Percentiles rank a stretch among this genome's conserved stretches.
Evolutionary conservation across 23 tunicate genomes (phyloP).

Genomic region (Ciona savignyi): DNA sequence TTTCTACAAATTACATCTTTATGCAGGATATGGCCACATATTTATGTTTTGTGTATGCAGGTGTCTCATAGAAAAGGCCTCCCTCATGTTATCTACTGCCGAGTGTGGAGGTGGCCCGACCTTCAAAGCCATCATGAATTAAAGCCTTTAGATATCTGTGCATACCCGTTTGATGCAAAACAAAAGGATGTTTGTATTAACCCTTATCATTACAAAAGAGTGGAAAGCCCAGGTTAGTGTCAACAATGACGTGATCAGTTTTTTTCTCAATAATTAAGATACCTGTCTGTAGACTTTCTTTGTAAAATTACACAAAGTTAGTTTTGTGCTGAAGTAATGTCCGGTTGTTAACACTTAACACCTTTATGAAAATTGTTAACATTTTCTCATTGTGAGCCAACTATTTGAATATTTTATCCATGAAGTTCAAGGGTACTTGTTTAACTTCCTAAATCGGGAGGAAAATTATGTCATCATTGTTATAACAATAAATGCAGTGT

Average conservation of each 20-base stretch:
- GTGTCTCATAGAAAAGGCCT: slow-evolving; percentile 97
- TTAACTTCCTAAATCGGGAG: neutral
- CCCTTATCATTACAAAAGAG: slow-evolving; percentile 96
- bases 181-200: slow-evolving; percentile 99
- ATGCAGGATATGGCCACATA: no score
- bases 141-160: slow-evolving; percentile 91
- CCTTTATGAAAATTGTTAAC: no score
- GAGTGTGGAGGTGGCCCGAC: slow-evolving; percentile 99
- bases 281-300: no score
- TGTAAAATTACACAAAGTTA: no score
- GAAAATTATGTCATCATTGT: neutral
- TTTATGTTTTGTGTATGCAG: no score
- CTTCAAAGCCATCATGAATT: slow-evolving; percentile 98
- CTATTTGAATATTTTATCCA: neutral
- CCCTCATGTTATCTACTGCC: slow-evolving; percentile 98
- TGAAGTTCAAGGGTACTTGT: neutral
- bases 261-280: neutral
- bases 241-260: neutral
- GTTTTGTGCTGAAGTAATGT: no score
- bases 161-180: slow-evolving; percentile 97
- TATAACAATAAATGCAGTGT: neutral
- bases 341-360: no score
- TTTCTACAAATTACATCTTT: no score
- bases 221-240: slow-evolving; percentile 91
- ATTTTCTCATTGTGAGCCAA: neutral